Base-by-base conservation (phyloP, 2,888 invertebrate genomes). In the Cerastis rubricosa region DNA sequence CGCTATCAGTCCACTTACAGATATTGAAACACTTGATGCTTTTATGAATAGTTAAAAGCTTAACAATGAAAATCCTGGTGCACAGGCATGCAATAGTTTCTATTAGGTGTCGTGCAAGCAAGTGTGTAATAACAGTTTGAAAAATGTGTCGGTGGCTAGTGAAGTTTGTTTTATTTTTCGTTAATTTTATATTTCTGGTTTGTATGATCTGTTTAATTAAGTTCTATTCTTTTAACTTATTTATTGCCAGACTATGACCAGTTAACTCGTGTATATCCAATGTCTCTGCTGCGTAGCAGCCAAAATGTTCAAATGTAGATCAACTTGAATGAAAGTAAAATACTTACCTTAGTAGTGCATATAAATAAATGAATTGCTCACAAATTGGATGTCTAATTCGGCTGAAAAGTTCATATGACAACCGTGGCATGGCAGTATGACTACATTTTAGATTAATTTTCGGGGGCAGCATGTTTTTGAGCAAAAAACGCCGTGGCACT, bases 61-160 rank as follows among this genome's bases (percentile, higher is more conserved):
- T 47, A 63, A 22, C 22, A 71, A 43, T 67, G 29, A 59, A 74
- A 40, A 68, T 43, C 19, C 63, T 81, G 61, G 12, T 25, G 25
- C 49, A 45, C 25, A 35, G 25, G 17, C 49, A 54, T 49, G 8
- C 22, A 40, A 71, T 29, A 43, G 59, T 54, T 12, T 45, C 9
- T 59, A 22, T 40, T 14, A 54, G n/a, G 29, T 59, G 35, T 35
- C 14, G 66, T 71, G 67, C n/a, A 54, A 71, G 7, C 40, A 22
- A 69, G 59, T 57, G 57, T 2, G 29, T 51, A 19, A 64, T 47
- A 64, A 25, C 17, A 64, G 47, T 49, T 51, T 35, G 6, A 22
- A 83, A 71, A 54, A 82, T 82, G 82, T 83, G 83, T 71, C 83
- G 78, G 83, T 45, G 35, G 9, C 5, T 78, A 1, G 63, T 78